These are phyloP conservation scores for Burhinus oedicnemus DNA, from an alignment of 2,113 vertebrate species.

Conservation along the genomic window DNA sequence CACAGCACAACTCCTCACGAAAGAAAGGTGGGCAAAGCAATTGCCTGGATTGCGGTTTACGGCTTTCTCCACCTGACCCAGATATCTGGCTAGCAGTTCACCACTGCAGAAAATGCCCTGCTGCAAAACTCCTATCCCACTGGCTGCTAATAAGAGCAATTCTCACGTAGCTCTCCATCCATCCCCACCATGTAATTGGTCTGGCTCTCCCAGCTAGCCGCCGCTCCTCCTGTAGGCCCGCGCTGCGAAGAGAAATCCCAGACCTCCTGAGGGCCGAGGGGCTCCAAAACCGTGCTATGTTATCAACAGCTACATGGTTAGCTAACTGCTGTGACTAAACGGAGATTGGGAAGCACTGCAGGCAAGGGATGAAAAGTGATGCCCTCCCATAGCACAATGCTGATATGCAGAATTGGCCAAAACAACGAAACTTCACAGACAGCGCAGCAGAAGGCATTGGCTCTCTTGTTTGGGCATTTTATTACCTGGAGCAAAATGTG, in stretches of 20 bases:
- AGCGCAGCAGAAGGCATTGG: conserved; percentile 84
- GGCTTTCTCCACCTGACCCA: conserved; percentile 33
- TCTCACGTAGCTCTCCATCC: background rate
- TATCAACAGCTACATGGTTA: conserved; percentile 80
- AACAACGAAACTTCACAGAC: conserved; percentile 85
- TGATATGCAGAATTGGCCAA: conserved; percentile 75
- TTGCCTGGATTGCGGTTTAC: background rate
- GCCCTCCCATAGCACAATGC: conserved; percentile 73
- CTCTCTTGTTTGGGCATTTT: conserved; percentile 80
- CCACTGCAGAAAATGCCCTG: conserved; percentile 17
- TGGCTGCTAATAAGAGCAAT: conserved; percentile 47
- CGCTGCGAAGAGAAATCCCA: conserved; percentile 80
- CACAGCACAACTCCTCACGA: rapidly evolving
- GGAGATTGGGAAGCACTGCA: conserved; percentile 74
- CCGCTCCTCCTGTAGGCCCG: conserved; percentile 70
- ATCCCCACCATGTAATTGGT: conserved; percentile 78
- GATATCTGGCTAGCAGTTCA: conserved; percentile 26
- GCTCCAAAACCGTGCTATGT: conserved; percentile 64
- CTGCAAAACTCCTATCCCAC: conserved; percentile 12
- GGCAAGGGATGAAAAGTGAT: conserved; percentile 80
- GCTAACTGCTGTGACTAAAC: conserved; percentile 79
- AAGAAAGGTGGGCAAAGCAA: background rate
- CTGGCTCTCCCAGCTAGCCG: conserved; percentile 81
- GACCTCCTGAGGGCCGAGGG: conserved; percentile 74
- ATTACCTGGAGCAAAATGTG: conserved; percentile 92